Evolutionary conservation across 2,888 invertebrate species (phyloP), one percentile per base, ranked within the genome.

Genomic region (Allygus modestus): DNA sequence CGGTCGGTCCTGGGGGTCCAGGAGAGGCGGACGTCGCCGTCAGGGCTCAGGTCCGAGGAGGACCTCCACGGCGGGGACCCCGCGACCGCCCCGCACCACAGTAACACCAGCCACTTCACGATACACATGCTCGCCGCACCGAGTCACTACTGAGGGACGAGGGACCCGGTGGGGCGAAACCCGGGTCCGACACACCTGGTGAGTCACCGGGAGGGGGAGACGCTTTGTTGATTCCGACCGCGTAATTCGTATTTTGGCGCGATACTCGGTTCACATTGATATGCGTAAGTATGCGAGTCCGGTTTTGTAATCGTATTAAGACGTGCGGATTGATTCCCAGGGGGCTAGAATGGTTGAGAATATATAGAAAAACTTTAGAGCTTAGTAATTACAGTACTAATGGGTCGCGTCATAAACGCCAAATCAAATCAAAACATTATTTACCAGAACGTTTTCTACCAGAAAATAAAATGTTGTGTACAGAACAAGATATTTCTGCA

Each of bases 1-100:
- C 95, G 95, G 89, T 94, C 87, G 15, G 84, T 85, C 12, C 75
- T 43, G 46, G 84, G 84, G 12, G 37, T 81, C 84, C 84, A 84
- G 0, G 81, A 31, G 12, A 82, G 82, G 9, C 46, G 82, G 12
- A 81, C 20, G 31, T 69, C 33, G n/a, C 58, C 81, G 33, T 51
- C 81, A n/a, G n/a, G n/a, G 15, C 26, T 37, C 37, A 81, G 69
- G 31, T 37, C 54, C 12, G 81, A 31, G 7, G 43, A 71, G 20
- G 51, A 51, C 46, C n/a, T 46, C 77, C 77, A 77, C 71, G 65
- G 0, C 28, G 15, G 31, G 15, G 31, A 4, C 65, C 28, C 31
- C 71, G 65, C 15, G n/a, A 4, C 65, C 11, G 31, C 17, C 65
- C 28, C 31, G 28, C 65, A 65, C 65, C 65, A 65, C 58, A 58